Percentiles rank a stretch among this genome's conserved stretches.
phyloP scores from a whole-genome alignment of 2,797 vertebrate species.

The Lepidocolaptes lacrymiger region DNA sequence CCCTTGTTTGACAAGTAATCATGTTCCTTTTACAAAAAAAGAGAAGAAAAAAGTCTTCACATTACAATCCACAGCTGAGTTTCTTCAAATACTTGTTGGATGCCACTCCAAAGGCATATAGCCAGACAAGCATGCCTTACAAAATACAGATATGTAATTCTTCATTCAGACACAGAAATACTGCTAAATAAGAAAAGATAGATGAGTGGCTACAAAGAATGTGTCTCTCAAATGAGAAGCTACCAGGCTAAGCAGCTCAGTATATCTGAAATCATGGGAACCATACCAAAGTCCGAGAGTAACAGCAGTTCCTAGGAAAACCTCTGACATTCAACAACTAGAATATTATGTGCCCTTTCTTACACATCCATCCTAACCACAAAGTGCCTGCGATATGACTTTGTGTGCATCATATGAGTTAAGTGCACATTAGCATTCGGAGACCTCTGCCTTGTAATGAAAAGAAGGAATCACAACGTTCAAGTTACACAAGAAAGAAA shows the following conservation, averaged over 20 bases:
- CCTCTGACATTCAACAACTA: background rate
- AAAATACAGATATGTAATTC: background rate
- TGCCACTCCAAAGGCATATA: background rate
- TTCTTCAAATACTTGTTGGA: background rate
- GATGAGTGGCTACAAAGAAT: slow-evolving; percentile 1
- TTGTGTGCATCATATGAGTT: background rate
- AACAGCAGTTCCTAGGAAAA: background rate
- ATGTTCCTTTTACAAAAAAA: background rate
- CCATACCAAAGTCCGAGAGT: background rate
- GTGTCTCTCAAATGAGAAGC: background rate
- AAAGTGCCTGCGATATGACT: background rate
- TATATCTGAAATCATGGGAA: background rate
- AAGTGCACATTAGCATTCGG: background rate
- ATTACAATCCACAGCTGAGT: background rate
- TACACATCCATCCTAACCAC: background rate
- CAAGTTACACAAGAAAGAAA: slow-evolving; percentile 63
- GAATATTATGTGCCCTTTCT: background rate
- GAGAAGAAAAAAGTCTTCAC: background rate
- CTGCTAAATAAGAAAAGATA: slow-evolving; percentile 1
- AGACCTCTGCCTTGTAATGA: slow-evolving; percentile 20
- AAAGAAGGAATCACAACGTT: slow-evolving; percentile 55
- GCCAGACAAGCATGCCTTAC: background rate
- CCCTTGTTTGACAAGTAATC: background rate
- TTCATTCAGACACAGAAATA: background rate
- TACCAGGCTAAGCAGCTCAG: background rate